Evolutionary conservation across 1,140 invertebrate species (phyloP).

Genomic region (Solenopsis fugax): DNA sequence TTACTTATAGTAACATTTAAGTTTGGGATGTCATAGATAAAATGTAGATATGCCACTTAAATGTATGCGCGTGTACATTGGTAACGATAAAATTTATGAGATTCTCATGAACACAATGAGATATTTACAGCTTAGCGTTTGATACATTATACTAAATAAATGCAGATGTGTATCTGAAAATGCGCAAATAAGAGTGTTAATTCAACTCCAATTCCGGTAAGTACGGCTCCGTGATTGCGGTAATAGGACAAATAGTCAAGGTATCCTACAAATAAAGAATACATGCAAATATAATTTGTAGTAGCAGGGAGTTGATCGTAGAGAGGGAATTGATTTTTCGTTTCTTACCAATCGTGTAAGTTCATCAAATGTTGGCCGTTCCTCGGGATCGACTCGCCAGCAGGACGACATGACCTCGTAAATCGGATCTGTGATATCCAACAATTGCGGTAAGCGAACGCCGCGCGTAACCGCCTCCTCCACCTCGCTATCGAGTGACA

Average conservation of each 20-base stretch:
- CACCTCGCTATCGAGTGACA: conserved; percentile 90
- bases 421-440: conserved; percentile 91
- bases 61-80: conserved; percentile 37
- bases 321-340: not conserved
- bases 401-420: conserved; percentile 94
- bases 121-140: conserved; percentile 47
- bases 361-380: conserved; percentile 91
- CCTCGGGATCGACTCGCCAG: conserved; percentile 94
- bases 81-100: conserved; percentile 61
- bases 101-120: conserved; percentile 37
- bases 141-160: conserved; percentile 23
- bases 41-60: conserved; percentile 32
- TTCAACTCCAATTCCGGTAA: conserved; percentile 83
- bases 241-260: conserved; percentile 82
- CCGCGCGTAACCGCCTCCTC: conserved; percentile 90
- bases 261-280: conserved; percentile 79
- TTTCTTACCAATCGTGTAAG: conserved; percentile 85
- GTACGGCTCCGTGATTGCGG: conserved; percentile 82
- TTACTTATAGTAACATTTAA: conserved; percentile 34
- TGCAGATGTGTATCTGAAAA: conserved; percentile 42
- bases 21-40: conserved; percentile 20
- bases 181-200: conserved; percentile 57
- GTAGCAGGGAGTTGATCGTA: too few species aligned
- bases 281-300: conserved; percentile 13
- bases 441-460: conserved; percentile 90